Evolutionary conservation across 2,888 invertebrate genomes (phyloP).

Genomic region (Mythimna loreyi): DNA sequence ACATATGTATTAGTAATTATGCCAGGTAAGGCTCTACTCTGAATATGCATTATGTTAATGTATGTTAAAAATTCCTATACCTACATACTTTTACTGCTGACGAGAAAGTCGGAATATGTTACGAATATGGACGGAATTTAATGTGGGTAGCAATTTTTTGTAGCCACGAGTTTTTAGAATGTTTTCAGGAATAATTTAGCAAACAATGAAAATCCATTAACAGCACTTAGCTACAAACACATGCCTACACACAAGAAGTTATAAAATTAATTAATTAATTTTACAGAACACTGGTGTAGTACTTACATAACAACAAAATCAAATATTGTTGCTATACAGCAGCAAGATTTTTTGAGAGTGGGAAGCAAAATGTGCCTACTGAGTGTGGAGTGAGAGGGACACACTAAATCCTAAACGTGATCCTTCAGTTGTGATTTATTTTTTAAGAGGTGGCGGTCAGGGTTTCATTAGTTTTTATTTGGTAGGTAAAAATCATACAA

Average conservation of each 20-base stretch:
- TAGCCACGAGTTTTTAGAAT: not conserved
- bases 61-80: slow-evolving; percentile 51
- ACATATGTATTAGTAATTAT: slow-evolving; percentile 57
- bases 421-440: too few relatives aligned
- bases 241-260: not conserved
- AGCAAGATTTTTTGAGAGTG: too few relatives aligned
- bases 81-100: slow-evolving; percentile 39
- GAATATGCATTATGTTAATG: slow-evolving; percentile 63
- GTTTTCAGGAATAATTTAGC: not conserved
- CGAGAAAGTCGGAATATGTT: slow-evolving; percentile 26
- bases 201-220: slow-evolving; percentile 10
- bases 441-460: too few relatives aligned
- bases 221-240: not conserved
- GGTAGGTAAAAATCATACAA: too few relatives aligned
- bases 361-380: too few relatives aligned
- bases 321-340: too few relatives aligned
- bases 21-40: slow-evolving; percentile 51
- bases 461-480: too few relatives aligned
- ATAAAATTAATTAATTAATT: not conserved
- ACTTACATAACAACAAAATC: too few relatives aligned
- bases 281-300: not conserved
- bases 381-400: too few relatives aligned
- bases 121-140: slow-evolving; percentile 38
- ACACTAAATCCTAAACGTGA: too few relatives aligned
- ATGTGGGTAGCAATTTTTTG: slow-evolving; percentile 4